Percentiles rank a stretch among this genome's conserved stretches.
phyloP scores from a whole-genome alignment of 2,113 vertebrate genomes.

The Leucoraja erinaceus region DNA sequence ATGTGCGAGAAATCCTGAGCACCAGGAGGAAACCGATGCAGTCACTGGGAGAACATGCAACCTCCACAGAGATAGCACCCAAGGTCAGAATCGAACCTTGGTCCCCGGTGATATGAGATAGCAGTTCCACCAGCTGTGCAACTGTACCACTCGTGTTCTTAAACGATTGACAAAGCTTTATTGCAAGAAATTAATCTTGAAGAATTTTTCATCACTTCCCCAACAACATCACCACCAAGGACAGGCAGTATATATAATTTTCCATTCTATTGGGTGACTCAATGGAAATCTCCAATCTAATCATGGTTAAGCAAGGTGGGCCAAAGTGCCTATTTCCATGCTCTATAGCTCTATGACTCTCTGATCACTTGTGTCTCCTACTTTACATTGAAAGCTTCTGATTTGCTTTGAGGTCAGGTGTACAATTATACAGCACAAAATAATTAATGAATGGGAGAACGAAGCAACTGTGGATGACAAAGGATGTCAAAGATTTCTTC shows the following conservation, averaged over 20 bases:
- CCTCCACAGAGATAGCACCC: too few species aligned
- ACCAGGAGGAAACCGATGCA: too few species aligned
- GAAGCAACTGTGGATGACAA: too few species aligned
- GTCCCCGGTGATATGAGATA: too few species aligned
- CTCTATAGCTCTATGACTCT: too few species aligned
- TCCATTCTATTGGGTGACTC: not conserved
- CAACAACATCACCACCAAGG: not conserved
- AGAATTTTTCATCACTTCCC: not conserved
- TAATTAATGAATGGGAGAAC: not conserved
- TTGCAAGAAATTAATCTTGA: not conserved
- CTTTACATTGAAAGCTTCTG: not conserved
- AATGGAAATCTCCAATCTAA: not conserved
- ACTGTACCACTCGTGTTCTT: too few species aligned
- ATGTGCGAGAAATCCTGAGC: too few species aligned
- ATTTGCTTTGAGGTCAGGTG: not conserved
- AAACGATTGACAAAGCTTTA: not conserved
- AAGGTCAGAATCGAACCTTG: too few species aligned
- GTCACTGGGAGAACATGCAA: too few species aligned
- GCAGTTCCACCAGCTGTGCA: too few species aligned
- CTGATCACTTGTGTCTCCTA: not conserved
- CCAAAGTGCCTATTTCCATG: too few species aligned
- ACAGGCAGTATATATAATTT: not conserved
- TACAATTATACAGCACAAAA: not conserved
- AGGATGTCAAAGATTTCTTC: too few species aligned
- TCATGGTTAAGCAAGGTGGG: not conserved